Percentiles rank a stretch among this genome's conserved stretches.
Evolutionary conservation across 2,113 vertebrate genomes (phyloP).

Genomic region (Leucoraja erinaceus): DNA sequence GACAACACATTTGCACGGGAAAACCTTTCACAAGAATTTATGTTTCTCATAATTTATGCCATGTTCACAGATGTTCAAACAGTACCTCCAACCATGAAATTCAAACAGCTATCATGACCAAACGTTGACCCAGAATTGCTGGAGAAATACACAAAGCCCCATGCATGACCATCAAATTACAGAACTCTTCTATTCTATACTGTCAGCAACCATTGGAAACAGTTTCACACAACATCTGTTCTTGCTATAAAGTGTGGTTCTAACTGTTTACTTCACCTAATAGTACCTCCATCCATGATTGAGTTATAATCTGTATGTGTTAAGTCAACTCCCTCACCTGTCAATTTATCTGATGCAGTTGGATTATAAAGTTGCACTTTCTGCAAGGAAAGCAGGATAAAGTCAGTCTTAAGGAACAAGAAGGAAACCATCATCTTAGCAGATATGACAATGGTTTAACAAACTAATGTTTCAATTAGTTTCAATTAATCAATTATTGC

Average conservation of each 20-base stretch:
- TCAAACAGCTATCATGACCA: neutral
- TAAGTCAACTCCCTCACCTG: neutral
- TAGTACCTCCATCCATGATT: neutral
- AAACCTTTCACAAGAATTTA: neutral
- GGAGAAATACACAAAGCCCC: neutral
- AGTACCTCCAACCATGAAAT: neutral
- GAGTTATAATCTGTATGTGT: neutral
- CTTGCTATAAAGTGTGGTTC: neutral
- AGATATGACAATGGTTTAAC: neutral
- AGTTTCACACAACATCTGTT: neutral
- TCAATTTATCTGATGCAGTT: conserved; percentile 10
- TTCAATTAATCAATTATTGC: neutral
- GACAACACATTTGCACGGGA: neutral
- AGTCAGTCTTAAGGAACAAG: neutral
- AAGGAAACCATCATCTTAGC: neutral
- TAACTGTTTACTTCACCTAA: neutral
- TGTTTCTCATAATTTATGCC: neutral
- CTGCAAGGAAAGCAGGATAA: conserved; percentile 1
- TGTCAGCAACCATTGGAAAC: neutral
- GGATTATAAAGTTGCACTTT: neutral
- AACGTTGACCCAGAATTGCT: neutral
- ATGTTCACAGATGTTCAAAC: neutral
- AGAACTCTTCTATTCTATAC: neutral
- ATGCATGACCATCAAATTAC: neutral
- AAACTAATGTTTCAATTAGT: neutral